These are phyloP conservation scores for Mactra quadrangularis DNA, from an alignment of 1,140 invertebrate genomes.

Conservation along the genomic window DNA sequence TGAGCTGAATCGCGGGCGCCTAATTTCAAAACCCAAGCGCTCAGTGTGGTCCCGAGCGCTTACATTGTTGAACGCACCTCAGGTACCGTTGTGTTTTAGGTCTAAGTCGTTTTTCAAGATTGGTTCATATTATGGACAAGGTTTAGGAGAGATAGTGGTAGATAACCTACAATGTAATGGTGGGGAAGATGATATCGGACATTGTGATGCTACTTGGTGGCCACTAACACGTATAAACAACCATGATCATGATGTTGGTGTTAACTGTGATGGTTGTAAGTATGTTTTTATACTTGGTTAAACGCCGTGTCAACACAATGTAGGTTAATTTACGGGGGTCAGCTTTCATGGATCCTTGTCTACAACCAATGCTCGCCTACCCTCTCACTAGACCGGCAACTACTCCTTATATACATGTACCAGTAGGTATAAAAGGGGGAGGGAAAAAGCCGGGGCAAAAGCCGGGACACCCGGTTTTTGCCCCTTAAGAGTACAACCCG, in stretches of 20 bases:
- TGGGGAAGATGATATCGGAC: conserved; percentile 25
- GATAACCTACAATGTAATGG: conserved; percentile 21
- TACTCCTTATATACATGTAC: neutral
- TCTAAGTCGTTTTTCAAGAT: conserved; percentile 25
- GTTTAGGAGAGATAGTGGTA: conserved; percentile 24
- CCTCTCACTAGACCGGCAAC: no score
- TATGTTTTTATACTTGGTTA: no score
- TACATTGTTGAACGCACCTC: no score
- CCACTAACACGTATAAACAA: neutral
- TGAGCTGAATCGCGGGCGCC: no score
- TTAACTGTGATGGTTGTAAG: conserved; percentile 42
- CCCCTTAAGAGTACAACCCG: no score
- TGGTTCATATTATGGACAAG: conserved; percentile 13
- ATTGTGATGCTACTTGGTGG: conserved; percentile 19
- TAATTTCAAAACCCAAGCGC: no score
- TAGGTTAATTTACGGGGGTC: no score
- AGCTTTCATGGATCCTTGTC: no score
- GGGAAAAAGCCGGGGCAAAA: neutral
- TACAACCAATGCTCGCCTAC: no score
- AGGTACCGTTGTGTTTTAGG: conserved; percentile 9
- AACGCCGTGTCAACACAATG: no score
- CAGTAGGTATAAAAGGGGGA: neutral
- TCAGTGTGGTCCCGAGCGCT: no score
- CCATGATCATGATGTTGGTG: conserved; percentile 35
- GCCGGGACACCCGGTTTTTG: neutral